Percentiles rank a stretch among this genome's conserved stretches.
Evolutionary conservation across 1,140 invertebrate species (phyloP).

Genomic region (Cyphomyrmex costatus): DNA sequence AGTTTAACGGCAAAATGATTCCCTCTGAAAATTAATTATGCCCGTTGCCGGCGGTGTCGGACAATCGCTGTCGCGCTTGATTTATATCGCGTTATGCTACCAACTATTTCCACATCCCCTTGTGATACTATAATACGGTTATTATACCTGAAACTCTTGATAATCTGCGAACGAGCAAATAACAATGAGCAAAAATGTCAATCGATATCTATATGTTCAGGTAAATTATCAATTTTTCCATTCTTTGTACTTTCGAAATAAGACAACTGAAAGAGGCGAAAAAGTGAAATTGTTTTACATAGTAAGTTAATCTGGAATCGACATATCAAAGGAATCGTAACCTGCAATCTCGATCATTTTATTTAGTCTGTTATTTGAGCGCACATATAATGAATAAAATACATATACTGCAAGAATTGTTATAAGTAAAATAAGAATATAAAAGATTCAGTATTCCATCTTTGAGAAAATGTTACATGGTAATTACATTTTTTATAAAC

Average conservation of each 20-base stretch:
- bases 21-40: conserved; percentile 57
- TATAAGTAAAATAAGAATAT: conserved; percentile 16
- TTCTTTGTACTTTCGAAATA: not conserved
- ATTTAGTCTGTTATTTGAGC: not conserved
- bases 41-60: conserved; percentile 10
- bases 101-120: not conserved
- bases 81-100: conserved; percentile 34
- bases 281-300: not conserved
- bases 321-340: not conserved
- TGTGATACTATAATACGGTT: no score
- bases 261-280: not conserved
- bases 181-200: not conserved
- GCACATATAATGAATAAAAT: no score
- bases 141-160: not conserved
- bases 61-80: conserved; percentile 51
- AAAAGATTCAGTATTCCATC: not conserved
- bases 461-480: not conserved
- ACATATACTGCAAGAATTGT: not conserved
- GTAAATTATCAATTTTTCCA: not conserved
- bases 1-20: conserved; percentile 60
- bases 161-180: no score
- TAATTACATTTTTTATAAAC: not conserved
- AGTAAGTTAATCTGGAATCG: not conserved
- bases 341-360: not conserved
- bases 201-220: not conserved